These are phyloP conservation scores for Ptilonorhynchus violaceus DNA, from an alignment of 2,113 vertebrate genomes.

Conservation along the genomic window DNA sequence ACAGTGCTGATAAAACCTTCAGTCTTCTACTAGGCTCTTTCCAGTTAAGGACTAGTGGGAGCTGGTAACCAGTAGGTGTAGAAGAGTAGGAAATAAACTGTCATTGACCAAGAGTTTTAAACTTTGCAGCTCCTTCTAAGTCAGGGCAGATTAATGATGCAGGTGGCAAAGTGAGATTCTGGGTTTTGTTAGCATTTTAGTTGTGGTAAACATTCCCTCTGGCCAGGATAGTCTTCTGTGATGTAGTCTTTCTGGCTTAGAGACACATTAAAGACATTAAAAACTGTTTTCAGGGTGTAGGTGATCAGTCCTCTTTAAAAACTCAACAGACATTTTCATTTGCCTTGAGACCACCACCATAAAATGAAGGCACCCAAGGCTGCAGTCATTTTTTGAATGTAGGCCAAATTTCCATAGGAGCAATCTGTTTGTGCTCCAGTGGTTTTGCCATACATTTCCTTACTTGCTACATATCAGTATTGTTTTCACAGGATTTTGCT, in stretches of 20 bases:
- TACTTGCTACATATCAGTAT: neutral
- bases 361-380: neutral
- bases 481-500: neutral
- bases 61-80: neutral
- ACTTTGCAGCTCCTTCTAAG: neutral
- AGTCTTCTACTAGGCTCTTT: neutral
- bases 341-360: neutral
- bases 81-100: neutral
- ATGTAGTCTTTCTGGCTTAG: neutral
- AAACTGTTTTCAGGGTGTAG: neutral
- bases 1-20: fast-evolving
- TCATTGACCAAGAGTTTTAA: neutral
- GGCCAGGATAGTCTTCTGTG: neutral
- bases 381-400: neutral
- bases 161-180: neutral
- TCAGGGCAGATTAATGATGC: neutral
- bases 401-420: neutral
- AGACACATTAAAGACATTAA: neutral
- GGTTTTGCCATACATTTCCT: neutral
- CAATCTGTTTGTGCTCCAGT: neutral
- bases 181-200: neutral
- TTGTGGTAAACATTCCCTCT: neutral
- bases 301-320: neutral
- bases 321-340: neutral
- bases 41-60: neutral